Evolutionary conservation across 2,113 vertebrate genomes (phyloP).

Genomic region (Rousettus leschenaultii): DNA sequence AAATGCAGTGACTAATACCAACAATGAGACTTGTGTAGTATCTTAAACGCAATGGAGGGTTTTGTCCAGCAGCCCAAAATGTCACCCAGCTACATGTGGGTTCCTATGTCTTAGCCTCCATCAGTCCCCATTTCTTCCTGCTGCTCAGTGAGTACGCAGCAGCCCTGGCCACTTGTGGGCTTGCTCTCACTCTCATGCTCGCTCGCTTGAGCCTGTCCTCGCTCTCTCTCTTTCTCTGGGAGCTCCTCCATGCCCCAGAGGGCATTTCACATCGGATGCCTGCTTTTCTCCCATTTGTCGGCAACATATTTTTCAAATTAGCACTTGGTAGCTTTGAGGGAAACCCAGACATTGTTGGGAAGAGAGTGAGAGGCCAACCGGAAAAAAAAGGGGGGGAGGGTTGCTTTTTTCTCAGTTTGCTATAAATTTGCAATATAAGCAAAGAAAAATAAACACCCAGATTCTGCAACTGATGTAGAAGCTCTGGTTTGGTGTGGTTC

Average conservation of each 20-base stretch:
- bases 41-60: background rate
- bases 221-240: fast-evolving
- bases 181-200: background rate
- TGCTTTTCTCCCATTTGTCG: conserved; percentile 59
- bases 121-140: background rate
- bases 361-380: conserved; percentile 46
- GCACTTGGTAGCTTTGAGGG: conserved; percentile 62
- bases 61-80: background rate
- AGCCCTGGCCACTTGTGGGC: background rate
- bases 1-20: background rate
- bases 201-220: fast-evolving
- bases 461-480: conserved; percentile 43
- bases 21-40: background rate
- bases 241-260: background rate
- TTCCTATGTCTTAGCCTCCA: background rate
- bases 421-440: conserved; percentile 57
- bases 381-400: background rate
- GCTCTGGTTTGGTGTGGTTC: conserved; percentile 49
- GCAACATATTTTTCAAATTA: conserved; percentile 67
- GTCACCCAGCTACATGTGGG: background rate
- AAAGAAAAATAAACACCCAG: conserved; percentile 68
- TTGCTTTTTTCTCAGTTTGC: conserved; percentile 44
- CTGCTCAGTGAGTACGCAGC: background rate
- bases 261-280: conserved; percentile 37
- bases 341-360: conserved; percentile 59